Evolutionary conservation across 1,140 invertebrate genomes (phyloP), one percentile per base, ranked within the genome.

Genomic region (Zelostemma sp.): DNA sequence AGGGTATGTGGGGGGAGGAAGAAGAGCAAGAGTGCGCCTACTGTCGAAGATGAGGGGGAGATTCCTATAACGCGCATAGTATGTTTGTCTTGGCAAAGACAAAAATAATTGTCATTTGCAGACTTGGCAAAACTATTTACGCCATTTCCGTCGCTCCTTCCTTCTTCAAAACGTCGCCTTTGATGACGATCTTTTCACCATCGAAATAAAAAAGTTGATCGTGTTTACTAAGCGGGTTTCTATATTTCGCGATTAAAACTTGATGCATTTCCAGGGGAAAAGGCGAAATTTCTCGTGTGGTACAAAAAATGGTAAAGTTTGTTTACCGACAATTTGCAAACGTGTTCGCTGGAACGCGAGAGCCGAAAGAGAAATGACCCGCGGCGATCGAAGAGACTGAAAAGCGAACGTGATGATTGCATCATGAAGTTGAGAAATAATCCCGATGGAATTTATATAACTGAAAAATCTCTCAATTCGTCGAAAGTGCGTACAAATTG

Each of bases 21-120:
- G 35, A 38, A 28, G 31, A 11, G 63, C 41, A 68, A 68, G 66
- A 63, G 58, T 62, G 65, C 47, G 55, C 54, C 65, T 61, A 63
- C 59, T 68, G 65, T 58, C 58, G 56, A 68, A 60, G 65, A 61
- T 57, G 53, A 68, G 54, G 40, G 57, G 46, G 40, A 61, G 53
- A 68, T 61, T 56, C 50, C 51, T 60, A 55, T 67, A 67, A 67
- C 45, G 18, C 64, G 25, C 8, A 51, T 25, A 51, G 12, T 61
- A 14, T 49, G 53, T 67, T 67, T 67, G 59, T 56, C 57, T 56
- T 60, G 45, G 2, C 38, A 45, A 40, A 49, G 57, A 40, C 51
- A 55, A 60, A 53, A 38, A 35, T 54, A 50, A 67, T 67, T 67
- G 57, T 67, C 53, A 51, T 61, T 67, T 60, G 49, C 55, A 53